Percentiles rank a stretch among this genome's conserved stretches.
Conservation (phyloP, 2,888 invertebrate genomes). For the Halocaridina rubra region DNA sequence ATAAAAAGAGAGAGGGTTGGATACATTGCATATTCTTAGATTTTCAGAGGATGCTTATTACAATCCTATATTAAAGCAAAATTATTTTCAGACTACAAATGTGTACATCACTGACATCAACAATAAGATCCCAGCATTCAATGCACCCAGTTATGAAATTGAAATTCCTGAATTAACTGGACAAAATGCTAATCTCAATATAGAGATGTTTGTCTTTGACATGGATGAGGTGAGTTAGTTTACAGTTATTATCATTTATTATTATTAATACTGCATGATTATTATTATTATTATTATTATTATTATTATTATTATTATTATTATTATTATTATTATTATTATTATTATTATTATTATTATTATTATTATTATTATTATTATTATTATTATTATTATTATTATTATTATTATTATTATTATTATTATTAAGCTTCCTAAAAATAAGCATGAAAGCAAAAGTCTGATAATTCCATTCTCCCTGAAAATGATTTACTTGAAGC, state of each 20-base stretch:
- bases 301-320: background rate
- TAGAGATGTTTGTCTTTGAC: background rate
- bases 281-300: background rate
- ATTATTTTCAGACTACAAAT: too few species aligned
- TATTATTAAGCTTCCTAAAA: background rate
- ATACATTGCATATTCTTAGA: too few species aligned
- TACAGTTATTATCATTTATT: background rate
- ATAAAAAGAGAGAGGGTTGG: too few species aligned
- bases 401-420: background rate
- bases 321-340: background rate
- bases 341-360: background rate
- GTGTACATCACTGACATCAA: background rate
- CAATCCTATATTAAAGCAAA: too few species aligned
- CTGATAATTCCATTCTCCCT: too few species aligned
- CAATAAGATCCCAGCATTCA: background rate
- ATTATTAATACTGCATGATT: background rate
- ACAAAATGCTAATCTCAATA: background rate
- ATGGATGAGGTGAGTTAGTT: conserved; percentile 6
- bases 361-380: background rate
- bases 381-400: background rate
- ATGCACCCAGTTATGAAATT: background rate
- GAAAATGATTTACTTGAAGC: too few species aligned
- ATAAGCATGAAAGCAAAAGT: background rate
- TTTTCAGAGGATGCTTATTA: too few species aligned
- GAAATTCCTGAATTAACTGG: background rate